A percentile compares a stretch with the other conserved stretches of the same genome.
Evolutionary conservation across 1,140 invertebrate species (phyloP).

Genomic region (Triops longicaudatus): DNA sequence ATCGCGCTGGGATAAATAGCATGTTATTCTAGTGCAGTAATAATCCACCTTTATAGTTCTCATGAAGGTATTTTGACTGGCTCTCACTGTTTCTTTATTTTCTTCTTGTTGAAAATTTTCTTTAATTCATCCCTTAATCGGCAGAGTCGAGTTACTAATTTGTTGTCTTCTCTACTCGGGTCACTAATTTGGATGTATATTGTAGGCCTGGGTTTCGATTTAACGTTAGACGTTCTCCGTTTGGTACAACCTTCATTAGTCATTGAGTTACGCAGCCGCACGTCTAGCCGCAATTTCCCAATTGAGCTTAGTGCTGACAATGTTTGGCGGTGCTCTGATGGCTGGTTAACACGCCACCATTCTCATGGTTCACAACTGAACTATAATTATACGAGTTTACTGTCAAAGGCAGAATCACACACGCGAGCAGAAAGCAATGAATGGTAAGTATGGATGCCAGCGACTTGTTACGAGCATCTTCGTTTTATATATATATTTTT

Average conservation of each 20-base stretch:
- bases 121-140: too few species aligned
- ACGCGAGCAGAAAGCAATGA: slow-evolving; percentile 18
- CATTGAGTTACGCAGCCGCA: slow-evolving; percentile 36
- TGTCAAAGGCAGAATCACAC: slow-evolving; percentile 18
- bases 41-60: too few species aligned
- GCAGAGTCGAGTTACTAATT: neutral
- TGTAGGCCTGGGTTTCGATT: slow-evolving; percentile 37
- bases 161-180: neutral
- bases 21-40: too few species aligned
- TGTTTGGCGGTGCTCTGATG: slow-evolving; percentile 18
- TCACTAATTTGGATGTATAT: neutral
- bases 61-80: too few species aligned
- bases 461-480: too few species aligned
- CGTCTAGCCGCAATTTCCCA: slow-evolving; percentile 34
- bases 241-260: slow-evolving; percentile 36
- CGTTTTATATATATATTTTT: too few species aligned
- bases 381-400: slow-evolving; percentile 15
- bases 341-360: slow-evolving; percentile 18
- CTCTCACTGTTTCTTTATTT: too few species aligned
- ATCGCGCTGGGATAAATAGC: too few species aligned
- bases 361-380: neutral
- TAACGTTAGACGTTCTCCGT: slow-evolving; percentile 37
- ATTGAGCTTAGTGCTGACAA: slow-evolving; percentile 27
- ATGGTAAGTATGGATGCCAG: slow-evolving; percentile 18
- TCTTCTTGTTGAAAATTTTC: too few species aligned